Evolutionary conservation across 2,888 invertebrate species (phyloP), one percentile per base, ranked within the genome.

Genomic region (Macropis europaea): DNA sequence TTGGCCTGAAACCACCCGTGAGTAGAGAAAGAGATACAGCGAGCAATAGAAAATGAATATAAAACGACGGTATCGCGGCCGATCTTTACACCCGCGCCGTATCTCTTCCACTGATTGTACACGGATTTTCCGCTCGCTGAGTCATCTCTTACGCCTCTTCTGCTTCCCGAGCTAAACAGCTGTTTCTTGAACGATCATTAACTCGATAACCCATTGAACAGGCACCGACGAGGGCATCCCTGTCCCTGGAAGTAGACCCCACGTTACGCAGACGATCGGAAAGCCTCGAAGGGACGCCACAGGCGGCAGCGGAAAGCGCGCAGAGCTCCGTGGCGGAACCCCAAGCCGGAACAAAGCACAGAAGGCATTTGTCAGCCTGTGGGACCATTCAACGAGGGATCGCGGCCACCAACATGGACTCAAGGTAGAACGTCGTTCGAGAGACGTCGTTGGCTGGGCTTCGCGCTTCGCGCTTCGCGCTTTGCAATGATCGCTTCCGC

Each of bases 231-330:
- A 91, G 93, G 85, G 92, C 93, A 52, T 93, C 93, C 79, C 90
- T 93, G 71, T 93, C 93, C 32, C 90, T 93, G 70, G 93, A 93
- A 87, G 93, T 93, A 82, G 92, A 93, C 82, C 90, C 92, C 11
- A 85, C 86, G 22, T 73, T 89, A 32, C 88, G 89, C 53, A 85
- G 89, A 70, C 85, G 93, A 76, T 93, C 93, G 79, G 93, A 93
- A 81, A 93, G 92, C 87, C 91, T 93, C 34, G 93, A 93, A 81
- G 92, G 91, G 82, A 92, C 93, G 19, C 92, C 93, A 89, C 89
- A 88, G 62, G 91, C 92, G 87, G 91, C 82, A 13, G 82, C 84
- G 30, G 88, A 88, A 70, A 86, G 76, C 78, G 86, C 90, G 47
- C 91, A 91, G 69, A 90, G 88, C 82, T 86, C 90, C 11, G 88